phyloP scores from a whole-genome alignment of 1,140 invertebrate species.

The Heterodera schachtii region DNA sequence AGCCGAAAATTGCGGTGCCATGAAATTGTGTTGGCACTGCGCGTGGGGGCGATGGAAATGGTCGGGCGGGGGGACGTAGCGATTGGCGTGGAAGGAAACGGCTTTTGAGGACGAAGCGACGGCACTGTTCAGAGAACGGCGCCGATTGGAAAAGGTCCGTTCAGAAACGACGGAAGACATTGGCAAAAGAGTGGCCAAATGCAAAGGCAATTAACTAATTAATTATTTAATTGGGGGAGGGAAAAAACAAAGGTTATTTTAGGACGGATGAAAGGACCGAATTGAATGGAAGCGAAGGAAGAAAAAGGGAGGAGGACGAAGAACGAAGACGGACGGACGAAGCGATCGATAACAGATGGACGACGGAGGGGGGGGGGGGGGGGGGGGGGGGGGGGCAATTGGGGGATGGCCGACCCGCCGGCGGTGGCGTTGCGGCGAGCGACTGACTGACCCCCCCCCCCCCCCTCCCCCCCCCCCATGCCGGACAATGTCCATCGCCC shows the following conservation, averaged over 20 bases:
- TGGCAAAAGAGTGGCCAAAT: neutral
- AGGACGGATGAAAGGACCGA: neutral
- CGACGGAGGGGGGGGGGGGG: neutral
- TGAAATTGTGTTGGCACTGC: slow-evolving; percentile 23
- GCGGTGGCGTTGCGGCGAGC: neutral
- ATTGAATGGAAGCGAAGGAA: neutral
- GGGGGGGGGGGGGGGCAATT: neutral
- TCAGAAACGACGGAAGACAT: slow-evolving; percentile 16
- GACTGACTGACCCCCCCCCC: neutral
- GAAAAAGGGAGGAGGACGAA: slow-evolving; percentile 1
- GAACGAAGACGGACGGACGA: neutral
- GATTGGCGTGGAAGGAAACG: slow-evolving; percentile 24
- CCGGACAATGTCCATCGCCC: neutral
- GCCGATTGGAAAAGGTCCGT: slow-evolving; percentile 25
- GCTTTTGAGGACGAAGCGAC: neutral
- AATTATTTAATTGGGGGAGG: neutral
- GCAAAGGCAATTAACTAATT: neutral
- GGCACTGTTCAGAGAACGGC: slow-evolving; percentile 12
- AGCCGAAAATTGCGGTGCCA: slow-evolving; percentile 42
- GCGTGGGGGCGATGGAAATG: slow-evolving; percentile 7
- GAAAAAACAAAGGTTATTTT: neutral
- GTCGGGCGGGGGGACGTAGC: slow-evolving; percentile 13
- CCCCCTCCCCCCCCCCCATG: neutral
- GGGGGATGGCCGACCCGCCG: neutral
- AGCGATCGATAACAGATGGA: slow-evolving; percentile 14